Evolutionary conservation across 2,888 invertebrate genomes (phyloP).

Genomic region (Cantharis rufa): DNA sequence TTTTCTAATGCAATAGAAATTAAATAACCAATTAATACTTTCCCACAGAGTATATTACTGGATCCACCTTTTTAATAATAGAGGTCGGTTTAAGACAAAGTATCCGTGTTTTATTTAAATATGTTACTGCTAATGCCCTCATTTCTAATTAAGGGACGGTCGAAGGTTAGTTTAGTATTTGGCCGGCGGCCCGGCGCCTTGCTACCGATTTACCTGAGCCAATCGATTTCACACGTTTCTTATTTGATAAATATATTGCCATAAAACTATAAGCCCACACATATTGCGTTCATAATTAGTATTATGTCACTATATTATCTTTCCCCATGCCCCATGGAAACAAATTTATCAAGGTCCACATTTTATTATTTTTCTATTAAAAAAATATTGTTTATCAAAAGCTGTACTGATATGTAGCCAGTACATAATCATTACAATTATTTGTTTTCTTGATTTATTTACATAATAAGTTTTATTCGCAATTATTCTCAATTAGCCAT

Average conservation of each 20-base stretch:
- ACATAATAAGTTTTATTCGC: no score
- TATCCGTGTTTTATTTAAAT: constrained; percentile 40
- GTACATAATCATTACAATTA: no score
- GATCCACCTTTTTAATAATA: constrained; percentile 33
- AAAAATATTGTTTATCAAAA: neutral
- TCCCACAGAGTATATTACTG: constrained; percentile 31
- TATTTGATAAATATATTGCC: constrained; percentile 1
- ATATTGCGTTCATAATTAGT: neutral
- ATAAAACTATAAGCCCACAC: neutral
- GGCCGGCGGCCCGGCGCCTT: constrained; percentile 42
- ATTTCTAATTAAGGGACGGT: constrained; percentile 44
- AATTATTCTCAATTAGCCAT: no score
- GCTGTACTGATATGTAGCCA: no score
- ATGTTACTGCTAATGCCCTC: constrained; percentile 41
- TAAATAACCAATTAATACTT: constrained; percentile 34
- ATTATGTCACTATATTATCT: neutral
- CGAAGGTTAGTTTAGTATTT: constrained; percentile 31
- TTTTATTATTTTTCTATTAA: neutral
- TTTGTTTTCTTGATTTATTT: no score
- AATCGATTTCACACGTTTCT: constrained; percentile 40
- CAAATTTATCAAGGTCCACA: neutral
- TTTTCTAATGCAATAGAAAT: constrained; percentile 24
- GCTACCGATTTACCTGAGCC: constrained; percentile 41
- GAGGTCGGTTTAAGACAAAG: constrained; percentile 33
- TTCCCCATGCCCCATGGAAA: neutral